phyloP scores from a whole-genome alignment of 1,140 invertebrate species.

The Solenopsis invicta region DNA sequence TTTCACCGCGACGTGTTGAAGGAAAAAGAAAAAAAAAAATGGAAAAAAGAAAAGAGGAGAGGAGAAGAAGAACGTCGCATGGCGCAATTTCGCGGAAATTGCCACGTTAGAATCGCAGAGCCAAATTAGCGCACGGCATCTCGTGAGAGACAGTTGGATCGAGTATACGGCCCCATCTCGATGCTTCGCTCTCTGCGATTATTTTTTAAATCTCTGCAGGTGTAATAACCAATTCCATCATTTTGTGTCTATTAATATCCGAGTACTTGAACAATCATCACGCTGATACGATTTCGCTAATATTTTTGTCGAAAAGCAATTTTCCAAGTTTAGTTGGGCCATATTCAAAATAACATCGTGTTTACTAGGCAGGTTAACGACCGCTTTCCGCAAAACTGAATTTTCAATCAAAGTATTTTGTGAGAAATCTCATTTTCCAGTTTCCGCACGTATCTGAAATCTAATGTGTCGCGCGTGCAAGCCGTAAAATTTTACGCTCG shows the following conservation, averaged over 20 bases:
- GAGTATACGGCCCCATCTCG: not conserved
- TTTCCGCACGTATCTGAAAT: not conserved
- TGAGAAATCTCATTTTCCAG: not conserved
- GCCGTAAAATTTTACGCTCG: slow-evolving; percentile 35
- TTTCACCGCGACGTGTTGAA: slow-evolving; percentile 44
- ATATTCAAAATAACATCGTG: not conserved
- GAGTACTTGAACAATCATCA: not conserved
- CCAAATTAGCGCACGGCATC: slow-evolving; percentile 6
- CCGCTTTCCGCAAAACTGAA: slow-evolving; percentile 14
- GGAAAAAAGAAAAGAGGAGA: not conserved
- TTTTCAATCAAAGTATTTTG: slow-evolving; percentile 18
- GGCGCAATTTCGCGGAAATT: slow-evolving; percentile 42
- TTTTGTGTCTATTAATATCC: too few relatives aligned
- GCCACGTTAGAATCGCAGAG: slow-evolving; percentile 24
- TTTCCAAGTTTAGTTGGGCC: not conserved
- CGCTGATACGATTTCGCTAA: not conserved
- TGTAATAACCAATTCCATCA: not conserved
- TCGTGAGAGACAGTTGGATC: not conserved
- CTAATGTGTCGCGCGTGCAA: not conserved
- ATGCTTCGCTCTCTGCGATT: not conserved
- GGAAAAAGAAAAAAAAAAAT: not conserved
- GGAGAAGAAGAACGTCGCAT: slow-evolving; percentile 4
- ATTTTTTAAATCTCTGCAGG: not conserved
- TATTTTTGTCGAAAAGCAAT: not conserved
- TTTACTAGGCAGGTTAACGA: not conserved